Base-by-base conservation (phyloP, 1,140 invertebrate species). In the Caenorhabditis latens region DNA sequence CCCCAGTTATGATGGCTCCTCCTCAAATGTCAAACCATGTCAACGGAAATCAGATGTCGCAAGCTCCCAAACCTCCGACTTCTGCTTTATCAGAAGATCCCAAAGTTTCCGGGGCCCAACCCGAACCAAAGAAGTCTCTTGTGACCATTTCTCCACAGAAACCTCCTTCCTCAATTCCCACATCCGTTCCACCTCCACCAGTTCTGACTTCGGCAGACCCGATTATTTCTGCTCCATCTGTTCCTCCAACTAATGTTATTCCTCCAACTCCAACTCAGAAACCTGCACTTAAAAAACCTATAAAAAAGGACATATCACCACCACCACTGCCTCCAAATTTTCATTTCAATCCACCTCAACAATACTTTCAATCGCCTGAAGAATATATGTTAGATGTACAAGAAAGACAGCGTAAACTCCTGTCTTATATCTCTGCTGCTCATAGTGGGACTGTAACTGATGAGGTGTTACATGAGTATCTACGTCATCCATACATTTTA, bases 381-480 rank as follows among this genome's bases (percentile, higher is more conserved):
- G 71, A 50, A 24, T 53, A 53, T 46, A 79, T 79, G 43, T 14
- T 43, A 19, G 46, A 79, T 53, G 9, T 79, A 13, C 71, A 79
- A 24, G 71, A 79, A 9, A 48, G 53, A 14, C 71, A 79, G 11
- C 16, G 71, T 19, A 79, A 79, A 14, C 71, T 79, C 21, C 46
- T 79, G 0, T 8, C 43, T 4, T 79, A 79, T n/a, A 79, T 79
- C 19, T 79, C 71, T 53, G 32, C 71, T 5, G 71, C 71, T 32
- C 71, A 79, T n/a, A n/a, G 40, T 4, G 71, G 71, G 24, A 50
- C 14, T 9, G 71, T 79, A 4, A 79, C 71, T 9, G 71, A 79
- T 79, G 71, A 79, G 24, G 71, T 79, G 6, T 46, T 79, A 6
- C 71, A 79, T 79, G 71, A 79, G 13, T 79, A 79, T n/a, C 46